These are phyloP conservation scores for Spondyliosoma cantharus DNA, from an alignment of 2,797 vertebrate species.

Conservation along the genomic window DNA sequence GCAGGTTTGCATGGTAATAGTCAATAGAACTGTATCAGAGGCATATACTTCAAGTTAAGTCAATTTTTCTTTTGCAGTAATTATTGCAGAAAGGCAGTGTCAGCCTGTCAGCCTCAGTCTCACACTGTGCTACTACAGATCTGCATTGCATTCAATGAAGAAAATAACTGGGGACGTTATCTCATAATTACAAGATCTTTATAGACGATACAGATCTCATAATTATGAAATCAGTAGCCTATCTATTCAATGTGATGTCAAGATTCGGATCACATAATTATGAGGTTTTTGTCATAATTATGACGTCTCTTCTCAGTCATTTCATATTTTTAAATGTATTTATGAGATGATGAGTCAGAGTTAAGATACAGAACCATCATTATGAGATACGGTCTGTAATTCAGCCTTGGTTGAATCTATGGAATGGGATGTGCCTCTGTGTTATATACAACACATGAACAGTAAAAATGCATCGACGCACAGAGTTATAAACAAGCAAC, in stretches of 20 bases:
- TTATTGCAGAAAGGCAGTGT: constrained; percentile 2
- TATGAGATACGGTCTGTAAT: constrained; percentile 7
- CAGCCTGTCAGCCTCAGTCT: neutral
- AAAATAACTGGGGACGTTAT: neutral
- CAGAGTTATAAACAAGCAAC: constrained; percentile 61
- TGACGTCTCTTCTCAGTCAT: neutral
- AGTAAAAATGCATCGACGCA: constrained; percentile 27
- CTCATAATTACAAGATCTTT: constrained; percentile 1
- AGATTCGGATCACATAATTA: constrained; percentile 31
- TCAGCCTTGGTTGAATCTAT: neutral
- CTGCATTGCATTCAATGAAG: neutral
- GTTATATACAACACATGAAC: neutral
- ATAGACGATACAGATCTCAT: neutral
- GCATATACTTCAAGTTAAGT: neutral
- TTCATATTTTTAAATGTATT: constrained; percentile 6
- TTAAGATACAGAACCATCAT: neutral
- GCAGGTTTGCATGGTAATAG: neutral
- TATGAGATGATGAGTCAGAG: constrained; percentile 13
- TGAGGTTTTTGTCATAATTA: neutral
- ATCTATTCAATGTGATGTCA: constrained; percentile 18
- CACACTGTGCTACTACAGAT: neutral
- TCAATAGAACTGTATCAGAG: neutral
- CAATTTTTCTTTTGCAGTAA: neutral
- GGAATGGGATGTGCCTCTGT: constrained; percentile 1
- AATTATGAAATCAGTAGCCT: constrained; percentile 4